Evolutionary conservation across 2,888 invertebrate genomes (phyloP).

Genomic region (Drosophila pseudotakahashii): DNA sequence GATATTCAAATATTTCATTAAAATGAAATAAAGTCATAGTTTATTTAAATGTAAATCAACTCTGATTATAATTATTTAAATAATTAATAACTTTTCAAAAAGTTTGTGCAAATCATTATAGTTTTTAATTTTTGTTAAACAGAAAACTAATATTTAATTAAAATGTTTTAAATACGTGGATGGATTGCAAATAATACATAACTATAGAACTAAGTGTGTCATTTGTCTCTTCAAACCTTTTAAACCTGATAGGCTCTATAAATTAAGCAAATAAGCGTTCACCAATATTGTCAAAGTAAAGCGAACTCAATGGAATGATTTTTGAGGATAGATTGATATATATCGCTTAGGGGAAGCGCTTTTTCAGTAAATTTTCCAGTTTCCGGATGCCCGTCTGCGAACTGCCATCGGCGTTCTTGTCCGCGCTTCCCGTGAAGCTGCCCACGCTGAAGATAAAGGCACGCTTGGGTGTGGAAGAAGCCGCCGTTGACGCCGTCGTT

Average conservation of each 20-base stretch:
- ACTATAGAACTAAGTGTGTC: constrained; percentile 2
- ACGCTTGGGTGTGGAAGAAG: constrained; percentile 78
- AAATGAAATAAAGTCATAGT: too few species aligned
- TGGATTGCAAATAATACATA: constrained; percentile 17
- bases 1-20: too few species aligned
- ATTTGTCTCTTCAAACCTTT: not conserved
- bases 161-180: constrained; percentile 6
- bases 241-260: not conserved
- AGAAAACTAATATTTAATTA: constrained; percentile 5
- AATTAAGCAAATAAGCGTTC: constrained; percentile 11
- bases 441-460: constrained; percentile 82
- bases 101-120: not conserved
- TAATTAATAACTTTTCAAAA: too few species aligned
- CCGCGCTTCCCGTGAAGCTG: constrained; percentile 79
- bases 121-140: not conserved
- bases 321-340: constrained; percentile 4
- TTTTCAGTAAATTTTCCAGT: constrained; percentile 86
- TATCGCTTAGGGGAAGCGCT: constrained; percentile 83
- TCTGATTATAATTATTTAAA: too few species aligned
- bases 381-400: constrained; percentile 84
- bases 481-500: constrained; percentile 38
- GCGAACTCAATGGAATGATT: constrained; percentile 51
- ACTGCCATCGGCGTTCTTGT: constrained; percentile 73
- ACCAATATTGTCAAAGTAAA: constrained; percentile 3
- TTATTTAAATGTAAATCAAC: too few species aligned